phyloP scores from a whole-genome alignment of 2,113 vertebrate genomes.

The Mixornis gularis region DNA sequence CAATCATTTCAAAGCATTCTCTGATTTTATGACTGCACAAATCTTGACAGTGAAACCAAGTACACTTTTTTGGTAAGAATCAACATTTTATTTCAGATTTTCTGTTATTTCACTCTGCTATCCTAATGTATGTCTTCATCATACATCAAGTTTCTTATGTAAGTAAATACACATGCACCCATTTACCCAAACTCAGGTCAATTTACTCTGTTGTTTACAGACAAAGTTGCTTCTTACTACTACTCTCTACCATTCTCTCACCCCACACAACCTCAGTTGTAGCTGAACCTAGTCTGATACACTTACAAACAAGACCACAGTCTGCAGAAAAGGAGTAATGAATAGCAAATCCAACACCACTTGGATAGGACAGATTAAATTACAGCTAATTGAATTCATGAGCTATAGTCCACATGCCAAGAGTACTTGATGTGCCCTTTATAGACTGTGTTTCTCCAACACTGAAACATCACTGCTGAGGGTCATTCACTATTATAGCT shows the following conservation, averaged over 20 bases:
- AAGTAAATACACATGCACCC: fast-evolving
- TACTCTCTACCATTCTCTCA: background rate
- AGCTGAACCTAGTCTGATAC: background rate
- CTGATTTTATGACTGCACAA: background rate
- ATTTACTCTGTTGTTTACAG: background rate
- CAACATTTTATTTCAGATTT: background rate
- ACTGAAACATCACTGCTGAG: background rate
- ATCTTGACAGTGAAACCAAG: background rate
- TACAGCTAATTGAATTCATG: background rate
- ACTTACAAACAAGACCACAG: background rate
- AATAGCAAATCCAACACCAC: background rate
- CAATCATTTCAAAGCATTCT: background rate
- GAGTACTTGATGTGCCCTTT: background rate
- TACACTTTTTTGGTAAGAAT: background rate
- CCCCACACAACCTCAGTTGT: background rate
- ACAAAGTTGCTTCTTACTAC: background rate
- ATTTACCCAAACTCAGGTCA: background rate
- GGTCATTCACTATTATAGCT: background rate
- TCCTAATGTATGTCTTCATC: background rate
- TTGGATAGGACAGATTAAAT: background rate
- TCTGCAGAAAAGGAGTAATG: background rate
- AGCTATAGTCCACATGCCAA: background rate
- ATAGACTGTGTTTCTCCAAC: background rate
- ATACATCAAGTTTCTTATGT: background rate
- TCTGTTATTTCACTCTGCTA: background rate